Conservation (phyloP, 2,797 vertebrate genomes). For the Graptemys geographica region DNA sequence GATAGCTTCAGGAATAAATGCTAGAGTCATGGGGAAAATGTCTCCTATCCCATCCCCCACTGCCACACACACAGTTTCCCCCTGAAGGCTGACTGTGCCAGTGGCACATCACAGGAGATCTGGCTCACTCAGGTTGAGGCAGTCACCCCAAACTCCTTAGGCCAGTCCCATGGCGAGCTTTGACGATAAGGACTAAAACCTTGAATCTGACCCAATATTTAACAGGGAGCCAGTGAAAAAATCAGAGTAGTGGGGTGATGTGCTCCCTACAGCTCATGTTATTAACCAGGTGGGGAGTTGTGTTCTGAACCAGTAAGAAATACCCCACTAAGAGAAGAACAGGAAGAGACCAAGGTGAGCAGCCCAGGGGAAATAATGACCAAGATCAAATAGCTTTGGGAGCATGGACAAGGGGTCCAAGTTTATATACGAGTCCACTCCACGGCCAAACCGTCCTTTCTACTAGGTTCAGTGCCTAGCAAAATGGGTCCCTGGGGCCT, state of each 20-base stretch:
- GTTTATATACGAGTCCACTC: background rate
- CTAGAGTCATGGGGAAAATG: background rate
- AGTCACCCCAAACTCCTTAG: background rate
- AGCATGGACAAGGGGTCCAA: background rate
- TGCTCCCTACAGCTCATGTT: background rate
- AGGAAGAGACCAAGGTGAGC: background rate
- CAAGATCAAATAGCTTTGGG: background rate
- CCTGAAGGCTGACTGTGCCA: background rate
- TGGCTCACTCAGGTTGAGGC: fast-evolving
- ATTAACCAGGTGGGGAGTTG: background rate
- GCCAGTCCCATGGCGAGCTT: background rate
- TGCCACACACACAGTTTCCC: background rate
- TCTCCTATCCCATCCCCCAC: background rate
- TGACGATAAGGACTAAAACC: background rate
- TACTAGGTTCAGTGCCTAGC: background rate
- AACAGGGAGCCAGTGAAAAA: background rate
- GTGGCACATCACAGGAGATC: background rate
- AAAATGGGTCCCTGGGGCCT: background rate
- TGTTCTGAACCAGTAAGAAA: background rate
- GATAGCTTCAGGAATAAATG: background rate
- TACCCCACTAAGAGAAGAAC: background rate
- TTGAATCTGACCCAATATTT: background rate
- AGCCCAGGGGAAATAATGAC: background rate
- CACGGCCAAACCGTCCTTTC: background rate
- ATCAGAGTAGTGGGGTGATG: background rate